phyloP scores from a whole-genome alignment of 2,797 vertebrate genomes.

The Margarornis squamiger region DNA sequence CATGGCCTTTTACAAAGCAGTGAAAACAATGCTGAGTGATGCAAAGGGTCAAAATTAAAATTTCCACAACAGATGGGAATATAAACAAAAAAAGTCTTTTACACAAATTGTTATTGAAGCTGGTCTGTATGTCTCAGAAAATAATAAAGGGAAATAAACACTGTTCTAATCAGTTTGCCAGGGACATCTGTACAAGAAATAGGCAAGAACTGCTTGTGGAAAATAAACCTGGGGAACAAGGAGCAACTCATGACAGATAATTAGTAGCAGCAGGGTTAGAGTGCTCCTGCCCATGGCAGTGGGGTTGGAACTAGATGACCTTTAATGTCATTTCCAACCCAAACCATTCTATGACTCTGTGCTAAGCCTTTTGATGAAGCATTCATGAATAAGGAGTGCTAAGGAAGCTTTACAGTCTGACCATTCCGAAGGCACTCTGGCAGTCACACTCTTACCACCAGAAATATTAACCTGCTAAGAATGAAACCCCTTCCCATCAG shows the following conservation, averaged over 20 bases:
- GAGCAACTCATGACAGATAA: neutral
- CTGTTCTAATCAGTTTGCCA: neutral
- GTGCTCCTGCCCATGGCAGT: neutral
- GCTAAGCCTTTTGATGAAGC: neutral
- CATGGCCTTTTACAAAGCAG: neutral
- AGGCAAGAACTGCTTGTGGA: neutral
- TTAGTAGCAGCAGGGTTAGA: neutral
- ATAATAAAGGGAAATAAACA: neutral
- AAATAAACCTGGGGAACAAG: neutral
- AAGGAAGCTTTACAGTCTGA: neutral
- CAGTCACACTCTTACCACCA: neutral
- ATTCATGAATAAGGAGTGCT: fast-evolving
- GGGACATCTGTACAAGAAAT: neutral
- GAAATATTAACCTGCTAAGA: neutral
- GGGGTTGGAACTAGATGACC: neutral
- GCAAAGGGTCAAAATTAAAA: neutral
- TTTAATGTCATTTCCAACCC: neutral
- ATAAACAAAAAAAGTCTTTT: neutral
- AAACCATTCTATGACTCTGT: neutral
- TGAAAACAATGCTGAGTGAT: neutral
- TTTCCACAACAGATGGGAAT: neutral
- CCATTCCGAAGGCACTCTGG: neutral
- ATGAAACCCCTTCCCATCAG: neutral
- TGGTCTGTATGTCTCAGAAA: neutral
- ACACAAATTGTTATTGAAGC: neutral